Evolutionary conservation across 2,113 vertebrate genomes (phyloP).

Genomic region (Mellivora capensis): DNA sequence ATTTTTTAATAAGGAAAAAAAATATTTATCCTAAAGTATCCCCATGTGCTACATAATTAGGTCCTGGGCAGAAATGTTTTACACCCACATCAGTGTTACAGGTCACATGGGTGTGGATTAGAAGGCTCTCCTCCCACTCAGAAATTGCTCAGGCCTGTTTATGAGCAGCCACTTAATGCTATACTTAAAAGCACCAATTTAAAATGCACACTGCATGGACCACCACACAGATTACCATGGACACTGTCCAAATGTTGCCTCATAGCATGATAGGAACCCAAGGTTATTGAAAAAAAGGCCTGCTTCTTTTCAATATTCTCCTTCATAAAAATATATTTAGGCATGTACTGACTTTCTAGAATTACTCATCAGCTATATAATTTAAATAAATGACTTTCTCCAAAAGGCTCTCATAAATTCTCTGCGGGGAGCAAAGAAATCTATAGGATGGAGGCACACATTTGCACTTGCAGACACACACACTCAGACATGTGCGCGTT

Average conservation of each 20-base stretch:
- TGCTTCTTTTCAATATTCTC: constrained; percentile 46
- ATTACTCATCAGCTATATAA: background rate
- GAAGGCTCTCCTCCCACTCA: background rate
- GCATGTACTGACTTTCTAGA: background rate
- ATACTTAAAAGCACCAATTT: background rate
- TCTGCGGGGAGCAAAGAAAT: background rate
- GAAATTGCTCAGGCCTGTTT: background rate
- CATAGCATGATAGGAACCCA: background rate
- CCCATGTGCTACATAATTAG: background rate
- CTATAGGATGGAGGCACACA: background rate
- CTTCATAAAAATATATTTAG: constrained; percentile 23
- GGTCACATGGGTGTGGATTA: background rate
- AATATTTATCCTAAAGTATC: constrained; percentile 46
- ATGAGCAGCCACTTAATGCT: constrained; percentile 20
- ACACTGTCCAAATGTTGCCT: constrained; percentile 32
- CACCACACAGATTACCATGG: constrained; percentile 19
- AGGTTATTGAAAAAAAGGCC: constrained; percentile 30
- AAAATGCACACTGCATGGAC: background rate
- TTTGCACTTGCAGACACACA: background rate
- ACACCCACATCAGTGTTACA: background rate
- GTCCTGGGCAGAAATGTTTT: constrained; percentile 1
- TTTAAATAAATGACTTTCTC: constrained; percentile 28
- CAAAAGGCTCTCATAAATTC: background rate
- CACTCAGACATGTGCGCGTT: too few species aligned
- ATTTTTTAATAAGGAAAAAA: constrained; percentile 26